Percentiles rank a stretch among this genome's conserved stretches.
Evolutionary conservation across 2,888 invertebrate genomes (phyloP).

Genomic region (Pseudococcus longispinus): DNA sequence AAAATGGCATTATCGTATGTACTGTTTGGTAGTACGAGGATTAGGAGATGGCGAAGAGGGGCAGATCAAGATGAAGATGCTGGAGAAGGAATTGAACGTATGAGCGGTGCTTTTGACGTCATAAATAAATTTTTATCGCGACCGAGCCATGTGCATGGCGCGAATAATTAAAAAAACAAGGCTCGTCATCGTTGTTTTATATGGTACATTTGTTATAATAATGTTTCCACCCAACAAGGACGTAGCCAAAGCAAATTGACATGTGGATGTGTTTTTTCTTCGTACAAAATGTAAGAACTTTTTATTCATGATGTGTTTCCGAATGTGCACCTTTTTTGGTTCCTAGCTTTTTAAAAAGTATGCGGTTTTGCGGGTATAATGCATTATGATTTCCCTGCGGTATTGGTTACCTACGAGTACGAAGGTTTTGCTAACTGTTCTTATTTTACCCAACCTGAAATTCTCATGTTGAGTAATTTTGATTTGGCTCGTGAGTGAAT

Average conservation of each 20-base stretch:
- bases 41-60: not conserved
- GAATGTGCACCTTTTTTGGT: not conserved
- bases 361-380: not conserved
- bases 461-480: not conserved
- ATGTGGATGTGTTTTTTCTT: not conserved
- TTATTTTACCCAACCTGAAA: too few species aligned
- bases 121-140: not conserved
- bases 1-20: not conserved
- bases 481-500: not conserved
- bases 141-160: slow-evolving; percentile 17
- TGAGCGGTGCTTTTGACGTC: slow-evolving; percentile 8
- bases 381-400: not conserved
- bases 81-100: not conserved
- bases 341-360: not conserved
- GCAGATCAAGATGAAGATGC: not conserved
- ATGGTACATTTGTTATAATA: not conserved
- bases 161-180: slow-evolving; percentile 5
- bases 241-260: not conserved
- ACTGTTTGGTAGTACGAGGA: not conserved
- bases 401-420: too few species aligned
- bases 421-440: too few species aligned
- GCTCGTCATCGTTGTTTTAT: not conserved
- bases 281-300: not conserved
- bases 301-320: not conserved
- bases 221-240: not conserved